Evolutionary conservation across 2,113 vertebrate genomes (phyloP), one percentile per base, ranked within the genome.

Genomic region (Oncorhynchus kisutch): DNA sequence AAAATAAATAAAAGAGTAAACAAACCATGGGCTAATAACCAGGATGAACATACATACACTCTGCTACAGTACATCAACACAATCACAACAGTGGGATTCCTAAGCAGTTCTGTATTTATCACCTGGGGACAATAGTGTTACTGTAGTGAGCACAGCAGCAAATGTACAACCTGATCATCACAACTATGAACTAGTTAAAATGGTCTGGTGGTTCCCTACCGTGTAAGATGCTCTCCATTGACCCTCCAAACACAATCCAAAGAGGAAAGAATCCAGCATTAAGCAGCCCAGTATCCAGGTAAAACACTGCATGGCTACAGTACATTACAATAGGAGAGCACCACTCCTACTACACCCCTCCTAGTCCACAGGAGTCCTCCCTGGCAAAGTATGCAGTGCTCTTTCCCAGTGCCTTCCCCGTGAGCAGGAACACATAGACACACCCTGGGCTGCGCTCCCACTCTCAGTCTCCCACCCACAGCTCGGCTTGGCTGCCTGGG

Each of bases 251-350:
- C 67, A 29, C 45, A 78, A 77, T 51, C 78, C 77, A 48, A 82
- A 29, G 54, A 81, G 65, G 71, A 88, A 71, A 49, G 87, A 59
- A 22, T 80, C 77, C 60, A 85, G 82, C 59, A 65, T 78, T 45
- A 82, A 60, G 69, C 67, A 84, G 81, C 71, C 60, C 65, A 87
- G 64, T 72, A 80, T 75, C 51, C 77, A 75, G 57, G 70, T 78
- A 71, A 83, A 82, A 49, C 16, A n/a, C 57, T 72, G 73, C 81
- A 79, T 81, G 87, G 89, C 90, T 78, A 62, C 76, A 54, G 51
- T 76, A 62, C 75, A 54, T 16, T 81, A 48, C 65, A 80, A 81
- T 48, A 66, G 75, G 80, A 76, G 70, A 59, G 51, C 14, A 54
- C 14, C 51, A 78, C 78, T 18, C 39, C 72, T 69, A 69, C 67